Evolutionary conservation across 2,797 vertebrate genomes (phyloP).

Genomic region (Lophura swinhoii): DNA sequence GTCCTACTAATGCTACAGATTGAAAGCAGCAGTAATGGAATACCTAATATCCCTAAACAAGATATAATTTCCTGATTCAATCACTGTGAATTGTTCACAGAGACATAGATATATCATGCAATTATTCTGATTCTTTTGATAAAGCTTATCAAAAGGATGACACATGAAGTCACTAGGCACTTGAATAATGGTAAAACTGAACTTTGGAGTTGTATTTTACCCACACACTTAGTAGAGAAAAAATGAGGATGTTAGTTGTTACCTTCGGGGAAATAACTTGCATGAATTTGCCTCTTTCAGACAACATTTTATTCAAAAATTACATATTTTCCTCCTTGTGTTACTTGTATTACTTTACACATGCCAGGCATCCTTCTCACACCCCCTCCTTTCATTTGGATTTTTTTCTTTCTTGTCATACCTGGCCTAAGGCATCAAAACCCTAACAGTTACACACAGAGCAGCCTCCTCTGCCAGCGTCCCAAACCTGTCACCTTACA

Average conservation of each 20-base stretch:
- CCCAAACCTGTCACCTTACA: neutral
- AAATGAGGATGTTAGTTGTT: neutral
- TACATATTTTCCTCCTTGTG: neutral
- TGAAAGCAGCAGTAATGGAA: neutral
- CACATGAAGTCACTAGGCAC: neutral
- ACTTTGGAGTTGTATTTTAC: neutral
- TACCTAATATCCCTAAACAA: constrained; percentile 21
- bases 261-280: neutral
- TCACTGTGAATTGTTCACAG: neutral
- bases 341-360: neutral
- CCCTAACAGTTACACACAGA: neutral
- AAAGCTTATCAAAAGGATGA: neutral
- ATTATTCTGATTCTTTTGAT: neutral
- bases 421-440: neutral
- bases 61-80: neutral
- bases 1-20: neutral
- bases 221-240: neutral
- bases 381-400: too few relatives aligned
- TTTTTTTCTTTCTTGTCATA: neutral
- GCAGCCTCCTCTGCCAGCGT: neutral
- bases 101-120: neutral
- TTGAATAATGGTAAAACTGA: neutral
- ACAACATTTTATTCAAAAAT: neutral
- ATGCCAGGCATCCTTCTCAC: neutral
- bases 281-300: neutral